Evolutionary conservation across 1,140 invertebrate genomes (phyloP).

Genomic region (Thrips palmi): DNA sequence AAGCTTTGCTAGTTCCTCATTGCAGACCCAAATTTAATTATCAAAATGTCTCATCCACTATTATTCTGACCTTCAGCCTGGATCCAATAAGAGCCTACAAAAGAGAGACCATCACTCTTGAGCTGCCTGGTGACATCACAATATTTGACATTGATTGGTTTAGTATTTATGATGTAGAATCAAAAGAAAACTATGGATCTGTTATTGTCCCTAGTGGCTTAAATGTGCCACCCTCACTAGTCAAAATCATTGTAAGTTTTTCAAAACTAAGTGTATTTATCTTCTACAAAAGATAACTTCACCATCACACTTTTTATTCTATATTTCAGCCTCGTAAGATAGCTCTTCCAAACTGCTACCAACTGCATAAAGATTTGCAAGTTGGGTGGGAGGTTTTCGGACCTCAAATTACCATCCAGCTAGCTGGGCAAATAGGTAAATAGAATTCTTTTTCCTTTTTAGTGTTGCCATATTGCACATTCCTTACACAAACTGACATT

Average conservation of each 20-base stretch:
- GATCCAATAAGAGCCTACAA: constrained; percentile 49
- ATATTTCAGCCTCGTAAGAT: constrained; percentile 28
- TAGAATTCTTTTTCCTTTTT: background rate
- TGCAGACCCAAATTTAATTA: no score
- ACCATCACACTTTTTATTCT: constrained; percentile 6
- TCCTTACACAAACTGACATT: background rate
- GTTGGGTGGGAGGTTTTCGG: constrained; percentile 81
- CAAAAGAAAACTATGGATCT: constrained; percentile 52
- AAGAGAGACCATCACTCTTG: constrained; percentile 52
- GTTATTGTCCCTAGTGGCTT: constrained; percentile 60
- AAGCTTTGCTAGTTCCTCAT: no score
- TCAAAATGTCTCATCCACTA: constrained; percentile 3
- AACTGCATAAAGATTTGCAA: constrained; percentile 66
- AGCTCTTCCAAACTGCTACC: constrained; percentile 62
- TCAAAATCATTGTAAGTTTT: constrained; percentile 27
- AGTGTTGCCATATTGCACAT: background rate
- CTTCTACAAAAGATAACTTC: background rate
- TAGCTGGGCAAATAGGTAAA: constrained; percentile 56
- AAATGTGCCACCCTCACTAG: constrained; percentile 68
- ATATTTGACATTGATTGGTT: constrained; percentile 76
- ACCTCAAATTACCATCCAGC: constrained; percentile 68
- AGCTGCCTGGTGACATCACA: constrained; percentile 64
- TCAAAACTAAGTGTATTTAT: background rate
- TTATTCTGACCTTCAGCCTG: constrained; percentile 31
- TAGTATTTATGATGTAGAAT: constrained; percentile 55